These are phyloP conservation scores for Drosophila prostipennis DNA, from an alignment of 2,888 invertebrate genomes.

Conservation along the genomic window DNA sequence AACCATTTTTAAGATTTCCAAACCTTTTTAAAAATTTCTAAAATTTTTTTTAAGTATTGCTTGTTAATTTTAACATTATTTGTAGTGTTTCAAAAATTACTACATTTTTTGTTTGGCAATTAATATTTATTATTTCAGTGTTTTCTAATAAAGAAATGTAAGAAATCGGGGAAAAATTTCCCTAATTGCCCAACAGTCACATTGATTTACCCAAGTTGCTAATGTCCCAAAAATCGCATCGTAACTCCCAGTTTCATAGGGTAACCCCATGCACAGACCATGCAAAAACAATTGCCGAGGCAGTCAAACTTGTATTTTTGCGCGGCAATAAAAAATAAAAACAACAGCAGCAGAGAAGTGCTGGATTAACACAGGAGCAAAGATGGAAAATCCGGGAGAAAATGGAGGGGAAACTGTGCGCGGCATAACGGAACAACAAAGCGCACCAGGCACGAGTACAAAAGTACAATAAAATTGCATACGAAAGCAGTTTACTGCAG, in stretches of 20 bases:
- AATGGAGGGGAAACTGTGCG: conserved; percentile 8
- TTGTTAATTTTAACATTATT: no score
- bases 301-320: conserved; percentile 76
- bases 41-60: no score
- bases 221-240: not conserved
- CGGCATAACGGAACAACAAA: conserved; percentile 73
- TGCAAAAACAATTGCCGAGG: conserved; percentile 46
- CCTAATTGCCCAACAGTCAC: not conserved
- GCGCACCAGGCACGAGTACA: conserved; percentile 79
- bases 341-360: conserved; percentile 49
- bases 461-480: conserved; percentile 80
- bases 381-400: not conserved
- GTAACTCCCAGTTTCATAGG: not conserved
- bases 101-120: no score
- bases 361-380: conserved; percentile 67
- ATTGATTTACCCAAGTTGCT: not conserved
- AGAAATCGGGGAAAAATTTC: not conserved
- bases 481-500: conserved; percentile 80
- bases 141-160: not conserved
- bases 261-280: conserved; percentile 21
- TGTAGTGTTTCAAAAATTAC: no score
- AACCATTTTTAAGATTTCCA: no score
- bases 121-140: no score
- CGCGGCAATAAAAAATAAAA: conserved; percentile 75
- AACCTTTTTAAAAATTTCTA: no score